Conservation (phyloP, 2,888 invertebrate genomes). For the Hyppa rectilinea region DNA sequence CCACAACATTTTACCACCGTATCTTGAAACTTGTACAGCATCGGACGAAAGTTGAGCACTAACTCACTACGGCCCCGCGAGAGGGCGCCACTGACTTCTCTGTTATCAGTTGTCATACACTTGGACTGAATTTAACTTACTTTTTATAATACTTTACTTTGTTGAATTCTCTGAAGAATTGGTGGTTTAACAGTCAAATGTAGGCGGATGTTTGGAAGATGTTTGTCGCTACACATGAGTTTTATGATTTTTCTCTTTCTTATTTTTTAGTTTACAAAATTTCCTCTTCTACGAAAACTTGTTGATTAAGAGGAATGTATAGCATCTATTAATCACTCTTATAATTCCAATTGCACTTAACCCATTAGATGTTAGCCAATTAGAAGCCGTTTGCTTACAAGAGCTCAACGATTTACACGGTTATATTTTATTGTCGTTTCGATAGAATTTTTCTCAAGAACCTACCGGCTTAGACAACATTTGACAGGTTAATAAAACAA, state of each 20-base stretch:
- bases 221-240: background rate
- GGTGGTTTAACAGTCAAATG: constrained; percentile 14
- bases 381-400: too few species aligned
- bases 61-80: constrained; percentile 74
- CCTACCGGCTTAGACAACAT: too few species aligned
- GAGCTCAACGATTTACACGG: too few species aligned
- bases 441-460: too few species aligned
- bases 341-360: too few species aligned
- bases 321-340: too few species aligned
- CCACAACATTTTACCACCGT: constrained; percentile 14
- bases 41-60: constrained; percentile 68
- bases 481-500: too few species aligned
- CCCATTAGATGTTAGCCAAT: too few species aligned
- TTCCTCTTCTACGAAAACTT: background rate
- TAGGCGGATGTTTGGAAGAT: background rate
- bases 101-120: constrained; percentile 87
- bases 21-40: constrained; percentile 31
- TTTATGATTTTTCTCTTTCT: background rate
- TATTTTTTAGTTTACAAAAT: too few species aligned
- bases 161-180: constrained; percentile 40
- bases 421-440: too few species aligned
- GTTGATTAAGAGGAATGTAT: too few species aligned
- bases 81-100: constrained; percentile 53
- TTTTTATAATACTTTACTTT: constrained; percentile 61
- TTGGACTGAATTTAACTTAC: constrained; percentile 79